phyloP scores from a whole-genome alignment of 1,140 invertebrate genomes.

The Drosophila azteca region DNA sequence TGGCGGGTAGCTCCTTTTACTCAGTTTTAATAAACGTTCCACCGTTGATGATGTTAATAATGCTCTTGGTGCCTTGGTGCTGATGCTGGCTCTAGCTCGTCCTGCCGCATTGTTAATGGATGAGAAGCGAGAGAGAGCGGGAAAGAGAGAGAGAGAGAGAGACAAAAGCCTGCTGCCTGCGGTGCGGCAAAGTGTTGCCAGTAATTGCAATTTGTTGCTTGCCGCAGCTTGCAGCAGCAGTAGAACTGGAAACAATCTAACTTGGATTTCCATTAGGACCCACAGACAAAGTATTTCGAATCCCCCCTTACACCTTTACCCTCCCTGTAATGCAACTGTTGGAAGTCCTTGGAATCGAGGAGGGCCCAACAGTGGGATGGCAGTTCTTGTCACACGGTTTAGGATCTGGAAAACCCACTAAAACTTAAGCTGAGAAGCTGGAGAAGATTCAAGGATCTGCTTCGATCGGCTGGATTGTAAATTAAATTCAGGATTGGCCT shows the following conservation, averaged over 20 bases:
- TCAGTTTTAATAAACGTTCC: slow-evolving; percentile 48
- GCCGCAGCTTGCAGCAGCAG: slow-evolving; percentile 7
- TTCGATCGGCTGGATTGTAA: too few species aligned
- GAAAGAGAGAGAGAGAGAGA: background rate
- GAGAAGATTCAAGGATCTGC: too few species aligned
- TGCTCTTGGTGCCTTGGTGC: slow-evolving; percentile 49
- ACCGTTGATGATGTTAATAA: slow-evolving; percentile 67
- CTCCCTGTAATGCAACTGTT: too few species aligned
- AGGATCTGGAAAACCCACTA: too few species aligned
- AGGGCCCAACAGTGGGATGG: too few species aligned
- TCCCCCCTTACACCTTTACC: background rate
- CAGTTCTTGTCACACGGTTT: too few species aligned
- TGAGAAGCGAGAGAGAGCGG: slow-evolving; percentile 4
- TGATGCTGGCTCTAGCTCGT: slow-evolving; percentile 32
- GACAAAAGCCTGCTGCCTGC: slow-evolving; percentile 5
- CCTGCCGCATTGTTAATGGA: slow-evolving; percentile 31
- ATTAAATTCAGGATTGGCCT: too few species aligned
- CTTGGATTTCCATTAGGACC: slow-evolving; percentile 41
- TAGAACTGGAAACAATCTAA: slow-evolving; percentile 21
- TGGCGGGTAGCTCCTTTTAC: slow-evolving; percentile 33
- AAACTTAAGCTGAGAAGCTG: too few species aligned
- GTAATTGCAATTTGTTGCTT: slow-evolving; percentile 59
- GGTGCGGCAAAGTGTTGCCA: slow-evolving; percentile 40
- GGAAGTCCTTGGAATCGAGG: too few species aligned
- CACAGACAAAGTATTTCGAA: slow-evolving; percentile 7